phyloP scores from a whole-genome alignment of 2,888 invertebrate genomes.

The Coecobrya sp. region DNA sequence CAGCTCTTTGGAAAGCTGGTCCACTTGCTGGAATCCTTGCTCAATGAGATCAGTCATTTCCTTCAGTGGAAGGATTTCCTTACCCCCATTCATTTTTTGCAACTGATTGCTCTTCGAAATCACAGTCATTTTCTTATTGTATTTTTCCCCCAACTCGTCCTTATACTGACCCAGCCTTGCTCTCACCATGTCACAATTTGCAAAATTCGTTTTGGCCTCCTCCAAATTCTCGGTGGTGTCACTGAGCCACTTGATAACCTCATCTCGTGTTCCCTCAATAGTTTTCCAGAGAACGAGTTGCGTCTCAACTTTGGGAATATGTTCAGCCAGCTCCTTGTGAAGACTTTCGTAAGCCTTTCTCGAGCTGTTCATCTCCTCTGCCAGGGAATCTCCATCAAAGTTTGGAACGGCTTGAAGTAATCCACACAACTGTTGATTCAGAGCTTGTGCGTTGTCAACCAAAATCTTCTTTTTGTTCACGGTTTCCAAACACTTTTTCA shows the following conservation, averaged over 20 bases:
- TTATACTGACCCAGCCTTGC: slow-evolving; percentile 94
- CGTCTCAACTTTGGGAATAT: slow-evolving; percentile 94
- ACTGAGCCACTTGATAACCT: slow-evolving; percentile 94
- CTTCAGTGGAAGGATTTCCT: slow-evolving; percentile 91
- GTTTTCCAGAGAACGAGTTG: slow-evolving; percentile 98
- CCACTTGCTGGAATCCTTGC: slow-evolving; percentile 93
- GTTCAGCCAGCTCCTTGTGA: slow-evolving; percentile 91
- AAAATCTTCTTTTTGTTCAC: slow-evolving; percentile 92
- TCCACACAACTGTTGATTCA: slow-evolving; percentile 92
- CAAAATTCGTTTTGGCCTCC: slow-evolving; percentile 92
- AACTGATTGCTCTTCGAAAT: slow-evolving; percentile 94
- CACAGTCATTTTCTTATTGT: slow-evolving; percentile 93
- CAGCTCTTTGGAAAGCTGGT: slow-evolving; percentile 92
- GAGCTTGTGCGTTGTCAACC: slow-evolving; percentile 93
- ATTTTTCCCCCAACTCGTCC: slow-evolving; percentile 94
- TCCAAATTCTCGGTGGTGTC: slow-evolving; percentile 93
- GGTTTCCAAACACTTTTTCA: slow-evolving; percentile 92
- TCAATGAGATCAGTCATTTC: slow-evolving; percentile 91
- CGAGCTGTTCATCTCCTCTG: slow-evolving; percentile 87
- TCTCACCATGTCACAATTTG: slow-evolving; percentile 94
- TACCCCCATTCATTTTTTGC: slow-evolving; percentile 92
- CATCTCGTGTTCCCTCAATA: slow-evolving; percentile 95
- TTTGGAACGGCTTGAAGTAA: slow-evolving; percentile 91
- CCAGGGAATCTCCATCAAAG: slow-evolving; percentile 89
- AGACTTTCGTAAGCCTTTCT: slow-evolving; percentile 86